These are phyloP conservation scores for Episyrphus balteatus DNA, from an alignment of 1,140 invertebrate genomes.

Conservation along the genomic window DNA sequence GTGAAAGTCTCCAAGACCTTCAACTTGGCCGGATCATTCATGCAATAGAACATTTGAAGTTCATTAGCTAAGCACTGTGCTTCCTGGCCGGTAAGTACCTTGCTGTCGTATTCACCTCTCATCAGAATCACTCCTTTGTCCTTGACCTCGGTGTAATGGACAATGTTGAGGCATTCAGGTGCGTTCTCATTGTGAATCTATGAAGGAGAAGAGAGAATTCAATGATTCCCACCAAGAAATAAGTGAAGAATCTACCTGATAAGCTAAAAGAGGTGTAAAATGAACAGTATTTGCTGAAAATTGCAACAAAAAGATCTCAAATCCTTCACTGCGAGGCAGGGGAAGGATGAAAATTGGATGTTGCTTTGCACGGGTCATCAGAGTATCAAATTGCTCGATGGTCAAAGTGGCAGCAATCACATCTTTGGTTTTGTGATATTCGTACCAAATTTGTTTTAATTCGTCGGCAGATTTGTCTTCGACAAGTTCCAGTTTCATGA, in stretches of 20 bases:
- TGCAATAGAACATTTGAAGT: conserved; percentile 72
- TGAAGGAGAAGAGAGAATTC: conserved; percentile 10
- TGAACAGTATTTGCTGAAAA: conserved; percentile 63
- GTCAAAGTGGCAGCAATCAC: conserved; percentile 60
- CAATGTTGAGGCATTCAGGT: conserved; percentile 74
- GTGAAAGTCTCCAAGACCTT: conserved; percentile 62
- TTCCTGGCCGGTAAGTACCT: conserved; percentile 63
- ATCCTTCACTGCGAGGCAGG: conserved; percentile 68
- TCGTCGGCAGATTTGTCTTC: conserved; percentile 60
- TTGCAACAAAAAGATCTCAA: conserved; percentile 80
- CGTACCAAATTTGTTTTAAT: conserved; percentile 65
- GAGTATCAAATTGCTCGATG: conserved; percentile 43
- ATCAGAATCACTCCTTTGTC: conserved; percentile 73
- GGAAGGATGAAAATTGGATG: conserved; percentile 71
- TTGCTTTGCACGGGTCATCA: conserved; percentile 45
- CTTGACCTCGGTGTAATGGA: conserved; percentile 71
- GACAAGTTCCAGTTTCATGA: conserved; percentile 72
- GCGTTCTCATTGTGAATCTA: conserved; percentile 83
- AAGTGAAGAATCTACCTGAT: conserved; percentile 53
- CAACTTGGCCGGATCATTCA: conserved; percentile 49
- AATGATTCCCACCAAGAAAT: too few species aligned
- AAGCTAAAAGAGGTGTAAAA: conserved; percentile 78
- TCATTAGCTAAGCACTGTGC: conserved; percentile 78
- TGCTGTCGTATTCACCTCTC: conserved; percentile 78
- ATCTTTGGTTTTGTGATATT: conserved; percentile 69